Evolutionary conservation across 2,797 vertebrate genomes (phyloP).

Genomic region (Aulostomus chinensis): DNA sequence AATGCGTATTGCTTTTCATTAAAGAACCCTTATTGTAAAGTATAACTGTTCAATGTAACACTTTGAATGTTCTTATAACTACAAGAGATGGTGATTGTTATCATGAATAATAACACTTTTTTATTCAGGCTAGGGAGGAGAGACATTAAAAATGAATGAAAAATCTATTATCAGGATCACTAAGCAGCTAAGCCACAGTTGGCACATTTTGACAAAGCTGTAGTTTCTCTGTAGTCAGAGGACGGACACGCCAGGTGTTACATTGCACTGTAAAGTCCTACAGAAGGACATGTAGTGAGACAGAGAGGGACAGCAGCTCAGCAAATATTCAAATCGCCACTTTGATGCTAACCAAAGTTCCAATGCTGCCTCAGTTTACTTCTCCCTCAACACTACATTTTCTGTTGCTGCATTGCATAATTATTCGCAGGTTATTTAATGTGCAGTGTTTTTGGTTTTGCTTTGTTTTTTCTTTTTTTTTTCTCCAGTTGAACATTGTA

Average conservation of each 20-base stretch:
- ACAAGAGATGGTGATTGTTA: neutral
- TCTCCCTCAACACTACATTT: neutral
- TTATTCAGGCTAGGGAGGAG: neutral
- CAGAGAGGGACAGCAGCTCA: neutral
- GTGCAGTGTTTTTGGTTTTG: neutral
- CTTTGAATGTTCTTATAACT: neutral
- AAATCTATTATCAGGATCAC: neutral
- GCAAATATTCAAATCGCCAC: neutral
- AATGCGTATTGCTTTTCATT: too few species aligned
- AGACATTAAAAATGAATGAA: neutral
- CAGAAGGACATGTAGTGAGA: neutral
- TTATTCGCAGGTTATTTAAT: neutral
- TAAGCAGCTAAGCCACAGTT: neutral
- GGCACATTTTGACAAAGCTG: neutral
- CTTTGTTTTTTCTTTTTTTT: slow-evolving; percentile 7
- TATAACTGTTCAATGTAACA: too few species aligned
- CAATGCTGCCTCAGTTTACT: neutral
- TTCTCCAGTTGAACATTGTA: neutral
- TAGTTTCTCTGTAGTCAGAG: neutral
- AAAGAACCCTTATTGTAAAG: too few species aligned
- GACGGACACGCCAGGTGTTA: too few species aligned
- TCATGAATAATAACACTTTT: too few species aligned
- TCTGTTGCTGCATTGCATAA: slow-evolving; percentile 7
- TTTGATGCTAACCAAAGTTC: slow-evolving; percentile 1
- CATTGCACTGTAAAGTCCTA: too few species aligned